Base-by-base conservation (phyloP, 1,140 invertebrate species). In the Aphaenogaster rudis region DNA sequence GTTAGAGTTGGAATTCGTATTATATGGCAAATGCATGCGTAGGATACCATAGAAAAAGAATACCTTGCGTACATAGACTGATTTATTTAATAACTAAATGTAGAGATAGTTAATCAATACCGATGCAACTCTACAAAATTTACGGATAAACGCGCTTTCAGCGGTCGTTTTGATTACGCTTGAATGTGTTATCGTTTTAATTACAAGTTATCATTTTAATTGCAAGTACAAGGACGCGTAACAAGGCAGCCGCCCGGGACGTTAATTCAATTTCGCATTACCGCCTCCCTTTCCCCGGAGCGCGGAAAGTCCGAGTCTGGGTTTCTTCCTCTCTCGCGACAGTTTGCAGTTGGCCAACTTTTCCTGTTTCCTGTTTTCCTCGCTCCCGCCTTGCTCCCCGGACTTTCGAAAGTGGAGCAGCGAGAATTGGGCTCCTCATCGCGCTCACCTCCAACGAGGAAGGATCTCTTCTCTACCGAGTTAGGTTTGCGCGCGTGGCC, bases 321-420 rank as follows among this genome's bases (percentile, higher is more conserved):
- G 15, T 82, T 74, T 82, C 80, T 74, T 82, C 67, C 67, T 82
- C 67, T 72, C 69, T 61, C 42, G 80, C 80, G 80, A 84, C 80
- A 84, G 80, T 84, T 84, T 84, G 50, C 80, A 61, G 80, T 84
- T 84, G 28, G 69, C 42, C 69, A 84, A 84, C 69, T 84, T 84
- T 82, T 84, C 80, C 80, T 39, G 80, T 61, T 84, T 76, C 57
- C 80, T 61, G 69, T 84, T 61, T 61, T 61, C 54, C 69, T 48
- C 54, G 17, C 11, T 21, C 11, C 33, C n/a, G 76, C 17, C 45
- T 36, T 9, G 59, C 61, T 36, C 7, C n/a, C 33, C 57, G 54
- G 33, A 84, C 69, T 84, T 61, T 50, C 42, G 52, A 84, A 84
- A 84, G 69, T 84, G 80, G 80, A 84, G 69, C 69, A 84, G 2